Conservation (phyloP, 2,113 vertebrate genomes). For the Forbesichthys papilliferus region DNA sequence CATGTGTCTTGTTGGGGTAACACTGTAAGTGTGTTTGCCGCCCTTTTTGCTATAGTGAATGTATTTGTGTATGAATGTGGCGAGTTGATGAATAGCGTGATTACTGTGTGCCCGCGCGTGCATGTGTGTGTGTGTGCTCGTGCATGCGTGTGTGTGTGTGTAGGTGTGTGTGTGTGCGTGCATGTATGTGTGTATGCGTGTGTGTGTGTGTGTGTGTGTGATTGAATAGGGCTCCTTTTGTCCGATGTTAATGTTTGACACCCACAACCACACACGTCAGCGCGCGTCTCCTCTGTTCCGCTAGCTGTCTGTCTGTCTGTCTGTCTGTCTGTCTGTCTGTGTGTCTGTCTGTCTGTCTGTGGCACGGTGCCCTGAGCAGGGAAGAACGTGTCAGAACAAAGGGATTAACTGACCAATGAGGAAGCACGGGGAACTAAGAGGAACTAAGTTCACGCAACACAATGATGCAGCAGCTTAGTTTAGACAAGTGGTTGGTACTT, state of each 20-base stretch:
- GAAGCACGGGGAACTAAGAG: conserved; percentile 6
- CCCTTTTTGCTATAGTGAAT: not conserved
- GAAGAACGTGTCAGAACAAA: conserved; percentile 19
- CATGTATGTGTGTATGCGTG: conserved; percentile 44
- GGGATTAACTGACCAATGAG: conserved; percentile 9
- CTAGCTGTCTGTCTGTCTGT: not conserved
- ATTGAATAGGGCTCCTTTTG: not conserved
- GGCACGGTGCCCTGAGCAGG: not conserved
- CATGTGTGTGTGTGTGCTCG: conserved; percentile 15
- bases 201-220: conserved; percentile 1
- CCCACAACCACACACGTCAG: not conserved
- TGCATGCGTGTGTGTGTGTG: conserved; percentile 13
- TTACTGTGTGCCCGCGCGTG: conserved; percentile 21
- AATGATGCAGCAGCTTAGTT: conserved; percentile 5
- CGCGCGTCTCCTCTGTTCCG: not conserved
- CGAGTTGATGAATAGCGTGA: not conserved
- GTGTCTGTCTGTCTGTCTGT: not conserved
- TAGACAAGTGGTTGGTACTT: conserved; percentile 26
- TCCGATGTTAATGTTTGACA: conserved; percentile 3
- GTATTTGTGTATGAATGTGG: conserved; percentile 3
- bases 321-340: too few relatives aligned
- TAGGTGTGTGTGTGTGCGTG: not conserved
- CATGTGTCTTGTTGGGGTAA: not conserved
- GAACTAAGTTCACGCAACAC: conserved; percentile 10
- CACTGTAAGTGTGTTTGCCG: not conserved